Conservation (phyloP, 2,797 vertebrate species). For the Bradypus variegatus region DNA sequence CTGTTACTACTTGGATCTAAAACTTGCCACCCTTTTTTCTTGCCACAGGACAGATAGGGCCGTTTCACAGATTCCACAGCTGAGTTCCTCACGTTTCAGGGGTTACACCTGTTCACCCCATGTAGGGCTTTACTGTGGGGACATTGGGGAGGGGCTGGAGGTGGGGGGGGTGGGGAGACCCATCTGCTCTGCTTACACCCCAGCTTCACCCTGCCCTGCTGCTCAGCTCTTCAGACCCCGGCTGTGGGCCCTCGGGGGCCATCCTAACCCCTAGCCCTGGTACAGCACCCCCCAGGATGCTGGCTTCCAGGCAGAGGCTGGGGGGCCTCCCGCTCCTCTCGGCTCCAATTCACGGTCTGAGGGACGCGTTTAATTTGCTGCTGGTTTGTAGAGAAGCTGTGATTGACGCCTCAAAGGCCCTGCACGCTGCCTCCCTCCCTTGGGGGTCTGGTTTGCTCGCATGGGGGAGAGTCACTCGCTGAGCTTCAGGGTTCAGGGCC, state of each 20-base stretch:
- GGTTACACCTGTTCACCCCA: not conserved
- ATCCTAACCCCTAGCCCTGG: not conserved
- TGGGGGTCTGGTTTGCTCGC: fast-evolving
- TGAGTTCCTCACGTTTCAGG: fast-evolving
- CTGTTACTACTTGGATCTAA: not conserved
- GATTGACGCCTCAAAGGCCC: not conserved
- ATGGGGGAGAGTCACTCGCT: not conserved
- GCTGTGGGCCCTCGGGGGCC: not conserved
- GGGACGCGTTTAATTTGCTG: not conserved
- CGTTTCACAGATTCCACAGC: fast-evolving
- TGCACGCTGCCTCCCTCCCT: not conserved
- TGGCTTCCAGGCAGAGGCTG: fast-evolving
- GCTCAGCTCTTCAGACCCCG: not conserved
- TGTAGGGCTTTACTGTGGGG: not conserved
- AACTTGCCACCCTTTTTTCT: not conserved
- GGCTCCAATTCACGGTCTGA: not conserved
- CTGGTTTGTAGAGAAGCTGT: not conserved
- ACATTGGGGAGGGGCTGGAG: not conserved
- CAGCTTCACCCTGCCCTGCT: not conserved
- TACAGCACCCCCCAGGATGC: not conserved
- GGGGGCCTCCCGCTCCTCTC: not conserved
- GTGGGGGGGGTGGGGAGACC: not conserved
- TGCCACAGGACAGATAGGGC: not conserved
- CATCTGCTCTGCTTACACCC: not conserved
- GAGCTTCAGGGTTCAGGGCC: not conserved